Evolutionary conservation across 2,113 vertebrate genomes (phyloP).

Genomic region (Leucopsar rothschildi): DNA sequence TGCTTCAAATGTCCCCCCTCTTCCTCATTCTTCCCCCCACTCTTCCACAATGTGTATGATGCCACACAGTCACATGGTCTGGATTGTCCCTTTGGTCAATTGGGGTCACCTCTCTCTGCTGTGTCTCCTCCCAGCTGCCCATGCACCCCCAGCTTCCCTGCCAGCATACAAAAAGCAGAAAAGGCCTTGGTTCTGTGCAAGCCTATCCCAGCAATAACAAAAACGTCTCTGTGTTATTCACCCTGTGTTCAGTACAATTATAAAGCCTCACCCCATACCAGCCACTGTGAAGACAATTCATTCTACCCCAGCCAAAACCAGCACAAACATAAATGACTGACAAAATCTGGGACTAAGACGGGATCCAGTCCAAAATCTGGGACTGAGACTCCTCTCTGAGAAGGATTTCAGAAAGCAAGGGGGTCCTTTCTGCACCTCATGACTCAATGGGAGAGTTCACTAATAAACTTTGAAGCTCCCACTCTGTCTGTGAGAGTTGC

Average conservation of each 20-base stretch:
- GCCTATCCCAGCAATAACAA: not conserved
- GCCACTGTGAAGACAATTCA: not conserved
- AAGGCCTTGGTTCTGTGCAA: not conserved
- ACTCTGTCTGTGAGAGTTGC: not conserved
- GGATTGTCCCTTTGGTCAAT: not conserved
- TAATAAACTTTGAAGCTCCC: not conserved
- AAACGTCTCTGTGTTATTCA: not conserved
- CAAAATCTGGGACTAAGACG: not conserved
- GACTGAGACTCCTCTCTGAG: not conserved
- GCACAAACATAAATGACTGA: not conserved
- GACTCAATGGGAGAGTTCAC: not conserved
- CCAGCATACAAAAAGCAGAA: accelerated
- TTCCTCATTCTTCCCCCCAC: not conserved
- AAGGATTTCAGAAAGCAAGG: not conserved
- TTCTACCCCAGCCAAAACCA: not conserved
- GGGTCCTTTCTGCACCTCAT: not conserved
- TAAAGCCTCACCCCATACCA: accelerated
- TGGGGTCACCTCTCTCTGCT: not conserved
- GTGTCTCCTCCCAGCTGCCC: not conserved
- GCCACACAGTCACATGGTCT: not conserved
- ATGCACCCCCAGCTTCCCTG: not conserved
- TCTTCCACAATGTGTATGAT: not conserved
- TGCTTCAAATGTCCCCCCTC: not conserved
- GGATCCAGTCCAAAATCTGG: too few species aligned
- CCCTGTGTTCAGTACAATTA: not conserved